A percentile compares a stretch with the other conserved stretches of the same genome.
phyloP scores from a whole-genome alignment of 2,888 invertebrate species.

The Sipha maydis region DNA sequence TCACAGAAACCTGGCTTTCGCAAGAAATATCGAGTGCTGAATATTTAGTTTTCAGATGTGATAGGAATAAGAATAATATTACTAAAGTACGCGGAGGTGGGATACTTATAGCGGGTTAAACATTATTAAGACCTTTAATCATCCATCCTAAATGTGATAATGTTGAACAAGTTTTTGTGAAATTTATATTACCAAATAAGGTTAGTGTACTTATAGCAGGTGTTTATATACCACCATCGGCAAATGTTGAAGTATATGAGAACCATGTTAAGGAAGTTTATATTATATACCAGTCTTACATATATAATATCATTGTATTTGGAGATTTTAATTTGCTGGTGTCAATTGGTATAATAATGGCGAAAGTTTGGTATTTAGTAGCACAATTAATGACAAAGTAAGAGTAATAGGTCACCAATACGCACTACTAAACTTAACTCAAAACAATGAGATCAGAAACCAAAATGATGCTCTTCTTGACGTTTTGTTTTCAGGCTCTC shows the following conservation, averaged over 20 bases:
- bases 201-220: not conserved
- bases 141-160: not conserved
- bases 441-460: conserved; percentile 27
- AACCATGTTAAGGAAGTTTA: conserved; percentile 6
- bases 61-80: conserved; percentile 15
- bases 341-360: conserved; percentile 2
- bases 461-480: conserved; percentile 24
- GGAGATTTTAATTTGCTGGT: conserved; percentile 27
- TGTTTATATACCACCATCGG: too few species aligned
- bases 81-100: conserved; percentile 27
- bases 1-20: conserved; percentile 23
- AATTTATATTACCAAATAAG: not conserved
- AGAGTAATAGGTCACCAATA: conserved; percentile 31
- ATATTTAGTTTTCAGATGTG: conserved; percentile 18
- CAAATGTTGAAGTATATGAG: conserved; percentile 27
- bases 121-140: not conserved
- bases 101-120: conserved; percentile 1
- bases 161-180: conserved; percentile 39
- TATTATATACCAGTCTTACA: conserved; percentile 5
- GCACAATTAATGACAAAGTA: conserved; percentile 29
- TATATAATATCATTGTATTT: conserved; percentile 29
- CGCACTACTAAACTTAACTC: not conserved
- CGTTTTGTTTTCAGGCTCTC: conserved; percentile 4
- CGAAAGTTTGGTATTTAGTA: conserved; percentile 8
- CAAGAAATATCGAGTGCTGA: conserved; percentile 30